Evolutionary conservation across 2,113 vertebrate genomes (phyloP).

Genomic region (Microtus oregoni): DNA sequence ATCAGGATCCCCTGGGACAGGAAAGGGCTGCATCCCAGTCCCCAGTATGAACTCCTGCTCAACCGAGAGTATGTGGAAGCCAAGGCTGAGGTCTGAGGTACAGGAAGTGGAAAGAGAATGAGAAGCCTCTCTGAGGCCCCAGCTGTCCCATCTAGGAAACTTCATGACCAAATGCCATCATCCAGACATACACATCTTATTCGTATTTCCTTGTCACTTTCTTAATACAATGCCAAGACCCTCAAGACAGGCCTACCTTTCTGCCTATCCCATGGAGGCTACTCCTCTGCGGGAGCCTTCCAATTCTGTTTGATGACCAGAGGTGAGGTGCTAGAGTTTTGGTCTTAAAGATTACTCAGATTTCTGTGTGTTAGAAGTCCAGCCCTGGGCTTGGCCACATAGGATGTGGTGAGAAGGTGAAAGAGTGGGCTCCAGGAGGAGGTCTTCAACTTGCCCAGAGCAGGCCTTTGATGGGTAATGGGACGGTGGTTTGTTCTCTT

Average conservation of each 20-base stretch:
- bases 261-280: not conserved
- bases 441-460: not conserved
- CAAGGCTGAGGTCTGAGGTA: not conserved
- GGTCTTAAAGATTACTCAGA: not conserved
- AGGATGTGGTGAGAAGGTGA: not conserved
- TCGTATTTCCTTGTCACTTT: not conserved
- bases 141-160: not conserved
- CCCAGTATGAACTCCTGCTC: not conserved
- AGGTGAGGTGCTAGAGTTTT: not conserved
- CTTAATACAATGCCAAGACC: not conserved
- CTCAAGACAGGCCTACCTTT: not conserved
- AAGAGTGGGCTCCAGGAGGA: not conserved
- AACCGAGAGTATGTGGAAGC: not conserved
- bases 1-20: accelerated
- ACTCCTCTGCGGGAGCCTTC: not conserved
- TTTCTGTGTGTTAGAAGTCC: not conserved
- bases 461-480: not conserved
- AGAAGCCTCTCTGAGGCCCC: not conserved
- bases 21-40: not conserved
- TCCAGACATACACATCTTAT: not conserved
- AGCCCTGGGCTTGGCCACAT: not conserved
- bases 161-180: not conserved
- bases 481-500: not conserved
- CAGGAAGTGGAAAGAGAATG: not conserved
- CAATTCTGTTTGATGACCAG: not conserved